Evolutionary conservation across 2,113 vertebrate genomes (phyloP).

Genomic region (Silurus meridionalis): DNA sequence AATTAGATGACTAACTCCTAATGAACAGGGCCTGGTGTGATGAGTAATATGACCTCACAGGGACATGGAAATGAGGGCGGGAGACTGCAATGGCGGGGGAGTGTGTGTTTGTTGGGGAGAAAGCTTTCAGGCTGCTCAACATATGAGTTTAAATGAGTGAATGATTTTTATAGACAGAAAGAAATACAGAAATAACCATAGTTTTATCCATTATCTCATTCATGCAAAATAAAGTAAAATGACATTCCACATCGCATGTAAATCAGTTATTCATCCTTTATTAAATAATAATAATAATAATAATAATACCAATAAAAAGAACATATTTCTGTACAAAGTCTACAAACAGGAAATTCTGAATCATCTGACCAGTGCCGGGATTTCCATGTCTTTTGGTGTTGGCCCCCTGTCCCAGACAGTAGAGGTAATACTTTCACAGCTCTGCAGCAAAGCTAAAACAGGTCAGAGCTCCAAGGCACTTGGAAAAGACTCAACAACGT

Average conservation of each 20-base stretch:
- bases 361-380: slow-evolving; percentile 78
- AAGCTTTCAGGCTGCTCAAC: not conserved
- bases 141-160: not conserved
- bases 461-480: slow-evolving; percentile 87
- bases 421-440: slow-evolving; percentile 80
- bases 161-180: not conserved
- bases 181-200: not conserved
- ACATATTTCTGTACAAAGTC: slow-evolving; percentile 94
- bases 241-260: slow-evolving; percentile 26
- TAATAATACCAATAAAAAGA: slow-evolving; percentile 91
- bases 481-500: slow-evolving; percentile 77
- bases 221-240: slow-evolving; percentile 8
- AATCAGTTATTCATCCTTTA: slow-evolving; percentile 85
- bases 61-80: not conserved
- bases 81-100: not conserved
- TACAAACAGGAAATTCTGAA: slow-evolving; percentile 92
- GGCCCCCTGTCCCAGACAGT: slow-evolving; percentile 74
- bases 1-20: slow-evolving; percentile 8
- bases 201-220: not conserved
- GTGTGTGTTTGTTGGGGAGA: not conserved
- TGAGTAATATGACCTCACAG: slow-evolving; percentile 25
- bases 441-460: slow-evolving; percentile 74
- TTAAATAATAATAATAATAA: slow-evolving; percentile 85
- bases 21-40: not conserved
- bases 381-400: slow-evolving; percentile 63